Evolutionary conservation across 53 echinoderm and acorn worm species (phyloP), one percentile per base, ranked within the genome.

Genomic region (Glandiceps talaboti): DNA sequence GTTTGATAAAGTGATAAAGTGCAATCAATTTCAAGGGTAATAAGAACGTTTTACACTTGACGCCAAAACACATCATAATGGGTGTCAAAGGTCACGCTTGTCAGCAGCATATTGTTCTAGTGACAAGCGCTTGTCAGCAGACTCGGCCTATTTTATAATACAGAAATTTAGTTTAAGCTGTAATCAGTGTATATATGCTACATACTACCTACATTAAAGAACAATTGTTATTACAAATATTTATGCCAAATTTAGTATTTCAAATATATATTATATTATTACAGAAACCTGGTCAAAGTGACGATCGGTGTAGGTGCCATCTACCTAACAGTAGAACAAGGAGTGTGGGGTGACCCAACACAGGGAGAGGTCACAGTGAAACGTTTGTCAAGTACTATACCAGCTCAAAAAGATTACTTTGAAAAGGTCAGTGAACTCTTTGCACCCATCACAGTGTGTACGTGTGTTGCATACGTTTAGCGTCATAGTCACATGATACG

Each of bases 261-360:
- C 27, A 0, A 0, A 0, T 29, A 30, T 30, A 73, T 80, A 25
- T 28, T 79, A 28, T 26, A 32, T 30, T 82, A 28, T 74, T 76
- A 25, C 33, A 87, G 87, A 64, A 79, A 75, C 64, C 33, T 87
- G 31, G 76, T 74, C 31, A 87, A 87, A 76, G 33, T 87, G 33
- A 82, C 82, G 75, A 83, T 87, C 26, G 87, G 75, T 33, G 83
- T 77, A 45, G 87, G 87, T 79, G 87, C 87, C 1, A 33, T 87
- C 1, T 87, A 87, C 75, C 28, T 87, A 28, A 87, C 82, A 25
- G 73, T 82, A 26, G 87, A 87, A 28, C 87, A 87, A 87, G 87
- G 87, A 14, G 79, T 87, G 30, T 87, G 87, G 87, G 77, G 83
- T 33, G 87, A 33, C 29, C 33, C 87, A 30, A 14, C 33, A 1